Conservation (phyloP, 2,888 invertebrate genomes). For the Cylindroiulus punctatus region DNA sequence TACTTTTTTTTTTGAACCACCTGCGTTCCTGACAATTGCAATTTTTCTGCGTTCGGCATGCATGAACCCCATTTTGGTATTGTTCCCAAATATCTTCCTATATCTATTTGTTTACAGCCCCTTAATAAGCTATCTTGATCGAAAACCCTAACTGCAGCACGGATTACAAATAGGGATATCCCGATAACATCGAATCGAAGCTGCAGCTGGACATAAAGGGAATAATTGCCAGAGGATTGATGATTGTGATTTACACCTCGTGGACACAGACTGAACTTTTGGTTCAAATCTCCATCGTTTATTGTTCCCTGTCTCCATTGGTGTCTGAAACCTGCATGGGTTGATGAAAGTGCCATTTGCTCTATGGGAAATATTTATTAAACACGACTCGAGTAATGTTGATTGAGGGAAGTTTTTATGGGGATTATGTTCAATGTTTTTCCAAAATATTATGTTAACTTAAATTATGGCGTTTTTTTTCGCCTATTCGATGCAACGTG, state of each 20-base stretch:
- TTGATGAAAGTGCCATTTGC: background rate
- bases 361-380: background rate
- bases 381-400: constrained; percentile 1
- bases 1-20: background rate
- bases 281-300: background rate
- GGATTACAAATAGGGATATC: constrained; percentile 32
- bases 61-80: background rate
- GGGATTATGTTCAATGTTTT: background rate
- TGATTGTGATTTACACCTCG: constrained; percentile 26
- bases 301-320: background rate
- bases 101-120: constrained; percentile 14
- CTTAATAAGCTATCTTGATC: constrained; percentile 12
- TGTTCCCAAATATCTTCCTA: background rate
- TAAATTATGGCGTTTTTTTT: constrained; percentile 23
- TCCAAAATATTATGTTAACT: constrained; percentile 27
- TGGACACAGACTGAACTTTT: background rate
- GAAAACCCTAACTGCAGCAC: background rate
- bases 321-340: background rate
- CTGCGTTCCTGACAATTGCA: constrained; percentile 32
- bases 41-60: background rate
- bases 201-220: constrained; percentile 9
- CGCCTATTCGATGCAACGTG: background rate
- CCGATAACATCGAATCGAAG: constrained; percentile 5
- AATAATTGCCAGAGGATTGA: constrained; percentile 6
- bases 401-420: background rate